phyloP scores from a whole-genome alignment of 2,113 vertebrate species.

The Boulengeromyrus knoepffleri region DNA sequence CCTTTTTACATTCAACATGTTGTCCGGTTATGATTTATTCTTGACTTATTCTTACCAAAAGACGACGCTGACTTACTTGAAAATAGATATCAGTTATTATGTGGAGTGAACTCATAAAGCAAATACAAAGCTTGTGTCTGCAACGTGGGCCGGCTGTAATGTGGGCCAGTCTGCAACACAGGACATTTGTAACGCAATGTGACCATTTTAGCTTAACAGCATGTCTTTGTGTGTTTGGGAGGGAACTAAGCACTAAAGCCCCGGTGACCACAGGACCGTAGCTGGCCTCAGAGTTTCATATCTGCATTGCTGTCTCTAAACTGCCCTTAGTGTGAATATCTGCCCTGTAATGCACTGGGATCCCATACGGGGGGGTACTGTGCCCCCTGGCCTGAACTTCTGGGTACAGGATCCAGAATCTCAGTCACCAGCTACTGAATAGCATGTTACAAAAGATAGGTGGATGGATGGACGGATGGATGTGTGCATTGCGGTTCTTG shows the following conservation, averaged over 20 bases:
- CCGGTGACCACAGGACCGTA: neutral
- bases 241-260: neutral
- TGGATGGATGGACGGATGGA: neutral
- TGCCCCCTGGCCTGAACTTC: neutral
- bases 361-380: neutral
- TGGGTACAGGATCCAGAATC: neutral
- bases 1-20: neutral
- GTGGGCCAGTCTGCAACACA: neutral
- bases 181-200: neutral
- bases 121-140: neutral
- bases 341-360: neutral
- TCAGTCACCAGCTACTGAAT: neutral
- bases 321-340: neutral
- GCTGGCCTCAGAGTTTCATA: neutral
- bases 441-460: neutral
- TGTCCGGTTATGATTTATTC: neutral
- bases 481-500: neutral
- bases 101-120: neutral
- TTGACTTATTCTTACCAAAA: neutral
- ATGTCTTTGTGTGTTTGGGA: neutral
- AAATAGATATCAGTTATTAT: neutral
- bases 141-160: too few relatives aligned
- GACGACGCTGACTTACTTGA: neutral
- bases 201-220: neutral
- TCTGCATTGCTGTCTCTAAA: neutral